Evolutionary conservation across 2,888 invertebrate genomes (phyloP), one percentile per base, ranked within the genome.

Genomic region (Cryptophagus acutangulus): DNA sequence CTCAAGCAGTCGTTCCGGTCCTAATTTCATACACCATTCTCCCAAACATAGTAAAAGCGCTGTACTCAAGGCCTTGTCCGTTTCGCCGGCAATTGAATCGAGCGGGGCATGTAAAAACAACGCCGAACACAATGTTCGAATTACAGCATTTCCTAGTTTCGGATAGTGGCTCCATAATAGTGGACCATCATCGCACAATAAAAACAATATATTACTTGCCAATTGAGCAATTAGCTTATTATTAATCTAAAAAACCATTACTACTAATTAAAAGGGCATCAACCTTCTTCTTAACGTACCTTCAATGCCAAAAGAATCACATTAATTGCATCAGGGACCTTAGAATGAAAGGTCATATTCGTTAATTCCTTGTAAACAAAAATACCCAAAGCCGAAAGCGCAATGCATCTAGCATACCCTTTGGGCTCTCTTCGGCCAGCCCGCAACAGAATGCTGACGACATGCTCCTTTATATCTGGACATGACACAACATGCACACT

Each of bases 1-100:
- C 25, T 76, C 71, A 62, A 84, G 67, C 49, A 87, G 72, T 35
- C 78, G 71, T n/a, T 69, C 59, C 0, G 80, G 79, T 0, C 85
- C 86, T 54, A 94, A 78, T 33, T 84, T 77, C 79, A 95, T 91
- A 39, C 92, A 92, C 83, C 93, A 94, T 70, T 95, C 94, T 0
- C 92, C 91, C 45, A 96, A 74, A 63, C 92, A 90, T 40, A 94
- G 79, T 58, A 95, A 77, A 53, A 94, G 74, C 0, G 91, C 86
- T 17, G 87, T 82, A 9, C 87, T 78, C 39, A 91, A 69, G 41
- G 87, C 78, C 57, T 82, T 82, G 54, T 84, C 84, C 28, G 78
- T 78, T 16, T 76, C 73, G 15, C 77, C 76, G 9, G 70, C 73
- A 1, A 68, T 64, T 1, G 74, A 72, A 65, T 59, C 74, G 67